These are phyloP conservation scores for Streptopelia turtur DNA, from an alignment of 2,797 vertebrate species.

Conservation along the genomic window DNA sequence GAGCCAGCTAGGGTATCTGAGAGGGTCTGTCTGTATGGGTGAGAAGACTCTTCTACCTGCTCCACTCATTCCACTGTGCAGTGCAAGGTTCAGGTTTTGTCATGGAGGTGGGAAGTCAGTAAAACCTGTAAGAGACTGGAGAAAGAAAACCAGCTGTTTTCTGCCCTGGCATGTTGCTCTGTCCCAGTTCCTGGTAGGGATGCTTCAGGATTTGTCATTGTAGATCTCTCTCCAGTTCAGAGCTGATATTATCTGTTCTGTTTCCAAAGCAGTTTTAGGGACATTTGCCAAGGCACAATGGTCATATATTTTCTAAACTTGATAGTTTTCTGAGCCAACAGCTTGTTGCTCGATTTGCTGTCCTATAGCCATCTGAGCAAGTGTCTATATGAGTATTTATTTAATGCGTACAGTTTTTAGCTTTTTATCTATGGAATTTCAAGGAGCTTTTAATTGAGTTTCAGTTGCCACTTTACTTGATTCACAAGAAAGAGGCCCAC, in stretches of 20 bases:
- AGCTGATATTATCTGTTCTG: background rate
- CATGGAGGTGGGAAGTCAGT: background rate
- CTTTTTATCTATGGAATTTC: background rate
- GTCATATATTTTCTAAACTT: background rate
- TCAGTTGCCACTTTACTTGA: background rate
- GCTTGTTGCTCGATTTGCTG: background rate
- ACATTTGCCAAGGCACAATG: background rate
- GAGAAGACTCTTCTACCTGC: background rate
- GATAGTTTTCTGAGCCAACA: background rate
- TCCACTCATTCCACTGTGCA: too few species aligned
- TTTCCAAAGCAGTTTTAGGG: background rate
- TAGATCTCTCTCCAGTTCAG: background rate
- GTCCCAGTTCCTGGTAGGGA: background rate
- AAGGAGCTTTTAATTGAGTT: background rate
- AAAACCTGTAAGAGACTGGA: background rate
- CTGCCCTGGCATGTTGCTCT: background rate
- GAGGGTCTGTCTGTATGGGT: rapidly evolving
- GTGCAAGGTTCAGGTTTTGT: background rate
- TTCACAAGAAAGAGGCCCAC: background rate
- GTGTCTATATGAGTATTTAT: background rate
- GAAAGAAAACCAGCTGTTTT: background rate
- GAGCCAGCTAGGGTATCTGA: background rate
- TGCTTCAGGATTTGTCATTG: background rate
- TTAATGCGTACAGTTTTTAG: background rate
- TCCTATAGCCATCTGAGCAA: background rate